Percentiles rank a stretch among this genome's conserved stretches.
Evolutionary conservation across 2,113 vertebrate species (phyloP).

Genomic region (Psittacara wagleri): DNA sequence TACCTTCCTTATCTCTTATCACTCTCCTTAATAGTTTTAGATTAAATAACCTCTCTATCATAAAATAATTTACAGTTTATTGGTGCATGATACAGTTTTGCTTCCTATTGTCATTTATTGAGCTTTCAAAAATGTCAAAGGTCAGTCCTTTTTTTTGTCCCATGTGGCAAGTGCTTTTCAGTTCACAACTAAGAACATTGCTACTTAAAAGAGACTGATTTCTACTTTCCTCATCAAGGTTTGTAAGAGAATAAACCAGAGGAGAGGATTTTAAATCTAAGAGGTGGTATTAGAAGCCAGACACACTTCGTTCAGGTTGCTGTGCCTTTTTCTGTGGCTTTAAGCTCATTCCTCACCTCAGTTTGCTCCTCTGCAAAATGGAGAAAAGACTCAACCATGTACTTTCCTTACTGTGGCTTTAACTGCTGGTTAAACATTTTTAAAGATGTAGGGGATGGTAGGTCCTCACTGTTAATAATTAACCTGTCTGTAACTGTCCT

Average conservation of each 20-base stretch:
- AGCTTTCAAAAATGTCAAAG: conserved; percentile 27
- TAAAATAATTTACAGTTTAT: conserved; percentile 57
- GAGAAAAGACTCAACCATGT: neutral
- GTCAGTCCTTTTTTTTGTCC: neutral
- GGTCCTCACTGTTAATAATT: conserved; percentile 39
- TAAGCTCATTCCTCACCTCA: neutral
- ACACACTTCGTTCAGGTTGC: neutral
- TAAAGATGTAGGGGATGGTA: neutral
- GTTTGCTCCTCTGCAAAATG: neutral
- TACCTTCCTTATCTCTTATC: conserved; percentile 72
- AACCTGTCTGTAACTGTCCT: neutral
- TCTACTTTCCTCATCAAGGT: neutral
- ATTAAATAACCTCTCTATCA: conserved; percentile 66
- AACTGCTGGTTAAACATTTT: conserved; percentile 57
- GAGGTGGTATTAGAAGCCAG: neutral
- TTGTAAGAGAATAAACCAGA: neutral
- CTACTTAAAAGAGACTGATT: neutral
- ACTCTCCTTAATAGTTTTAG: conserved; percentile 62
- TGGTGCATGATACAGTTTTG: conserved; percentile 1
- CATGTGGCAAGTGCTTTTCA: neutral
- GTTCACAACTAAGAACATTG: neutral
- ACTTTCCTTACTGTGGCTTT: neutral
- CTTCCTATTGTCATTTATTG: conserved; percentile 26
- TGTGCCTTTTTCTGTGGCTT: neutral
- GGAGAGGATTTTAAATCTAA: neutral